Evolutionary conservation across 2,797 vertebrate species (phyloP), one percentile per base, ranked within the genome.

Genomic region (Morus bassanus): DNA sequence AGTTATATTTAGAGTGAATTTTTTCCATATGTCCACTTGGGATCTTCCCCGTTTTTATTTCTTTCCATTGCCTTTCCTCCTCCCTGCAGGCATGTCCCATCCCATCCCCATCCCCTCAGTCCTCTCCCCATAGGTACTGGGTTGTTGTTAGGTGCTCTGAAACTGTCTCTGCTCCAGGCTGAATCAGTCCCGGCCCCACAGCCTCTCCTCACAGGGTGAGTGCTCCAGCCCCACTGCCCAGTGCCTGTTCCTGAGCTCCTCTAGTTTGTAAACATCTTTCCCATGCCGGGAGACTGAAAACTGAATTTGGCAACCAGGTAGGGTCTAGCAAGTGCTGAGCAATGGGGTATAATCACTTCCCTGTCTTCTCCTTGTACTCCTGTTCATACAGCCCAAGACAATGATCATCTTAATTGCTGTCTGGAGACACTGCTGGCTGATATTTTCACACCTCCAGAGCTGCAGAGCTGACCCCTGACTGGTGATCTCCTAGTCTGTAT

Each of bases 31-130:
- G 4, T 46, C 7, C 4, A 39, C 7, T 50, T 21, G 23, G 4
- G 15, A 50, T 33, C 22, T 51, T 65, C 7, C 7, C 7, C 7
- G 16, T 61, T 89, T 85, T 75, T 45, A 31, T 64, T 59, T 72
- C 13, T 57, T 56, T 46, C 7, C 33, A 27, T 11, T 41, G 6
- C 61, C 1, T 65, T 10, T 81, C 19, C 74, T 81, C 18, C 3
- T 65, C 30, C 7, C 33, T 69, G 13, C 7, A 48, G 18, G 10
- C 1, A 30, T 9, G 5, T 43, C 19, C 45, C 9, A 39, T 39
- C 23, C 4, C 4, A 23, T 8, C 6, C 11, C 10, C 2, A 1
- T 17, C 25, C 27, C 9, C 12, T 81, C 3, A 1, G 24, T 57
- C 7, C 2, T 8, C 13, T 75, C 11, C 39, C 13, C 7, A 4